These are phyloP conservation scores for Lepisosteus osseus DNA, from an alignment of 2,113 vertebrate genomes.

Conservation along the genomic window DNA sequence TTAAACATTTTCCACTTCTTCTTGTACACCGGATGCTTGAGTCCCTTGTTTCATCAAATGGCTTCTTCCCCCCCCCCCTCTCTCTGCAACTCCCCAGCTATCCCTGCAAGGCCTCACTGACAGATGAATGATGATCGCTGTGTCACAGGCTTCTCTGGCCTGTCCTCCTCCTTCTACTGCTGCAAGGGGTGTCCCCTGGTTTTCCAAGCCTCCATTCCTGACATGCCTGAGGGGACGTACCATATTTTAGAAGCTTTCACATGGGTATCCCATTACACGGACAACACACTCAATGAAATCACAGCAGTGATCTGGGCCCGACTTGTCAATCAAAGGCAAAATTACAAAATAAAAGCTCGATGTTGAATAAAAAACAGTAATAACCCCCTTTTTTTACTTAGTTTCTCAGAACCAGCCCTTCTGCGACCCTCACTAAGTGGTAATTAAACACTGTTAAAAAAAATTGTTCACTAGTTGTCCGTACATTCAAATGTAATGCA, in stretches of 20 bases:
- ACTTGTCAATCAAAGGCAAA: slow-evolving; percentile 42
- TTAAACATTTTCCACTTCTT: no score
- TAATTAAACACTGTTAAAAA: no score
- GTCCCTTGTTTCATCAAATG: not conserved
- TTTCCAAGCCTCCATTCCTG: not conserved
- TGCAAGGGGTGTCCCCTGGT: slow-evolving; percentile 16
- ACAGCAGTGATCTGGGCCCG: slow-evolving; percentile 49
- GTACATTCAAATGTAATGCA: no score
- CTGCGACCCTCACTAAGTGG: no score
- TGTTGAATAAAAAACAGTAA: not conserved
- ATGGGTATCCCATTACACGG: slow-evolving; percentile 63
- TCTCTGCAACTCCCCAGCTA: slow-evolving; percentile 28
- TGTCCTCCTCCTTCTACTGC: slow-evolving; percentile 17
- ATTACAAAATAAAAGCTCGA: slow-evolving; percentile 5
- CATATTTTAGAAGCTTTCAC: slow-evolving; percentile 48
- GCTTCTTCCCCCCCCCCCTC: slow-evolving; percentile 20
- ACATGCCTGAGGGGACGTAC: not conserved
- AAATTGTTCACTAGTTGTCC: no score
- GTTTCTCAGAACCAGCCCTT: no score
- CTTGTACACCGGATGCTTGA: no score
- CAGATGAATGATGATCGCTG: slow-evolving; percentile 24
- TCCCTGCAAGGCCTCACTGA: slow-evolving; percentile 44
- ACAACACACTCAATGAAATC: slow-evolving; percentile 54
- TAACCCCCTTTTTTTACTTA: not conserved
- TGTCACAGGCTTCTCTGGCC: slow-evolving; percentile 21